These are phyloP conservation scores for Apostichopus californicus DNA, from an alignment of 35 echinoderm and acorn worm genomes.

Conservation along the genomic window DNA sequence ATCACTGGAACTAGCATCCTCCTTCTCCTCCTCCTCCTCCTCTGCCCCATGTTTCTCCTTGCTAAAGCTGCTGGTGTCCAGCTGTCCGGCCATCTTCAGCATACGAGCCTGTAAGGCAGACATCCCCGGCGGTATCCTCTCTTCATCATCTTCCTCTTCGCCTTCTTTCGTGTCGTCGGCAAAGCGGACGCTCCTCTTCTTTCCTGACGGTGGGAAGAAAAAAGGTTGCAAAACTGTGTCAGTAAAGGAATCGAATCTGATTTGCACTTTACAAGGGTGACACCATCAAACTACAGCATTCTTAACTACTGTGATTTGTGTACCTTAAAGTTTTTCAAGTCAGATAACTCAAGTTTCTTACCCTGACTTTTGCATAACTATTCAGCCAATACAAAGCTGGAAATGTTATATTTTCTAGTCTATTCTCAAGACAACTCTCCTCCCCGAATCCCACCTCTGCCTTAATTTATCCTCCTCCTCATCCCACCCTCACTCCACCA, in stretches of 20 bases:
- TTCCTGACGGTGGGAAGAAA: slow-evolving; percentile 31
- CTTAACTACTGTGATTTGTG: no score
- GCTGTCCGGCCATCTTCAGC: slow-evolving; percentile 90
- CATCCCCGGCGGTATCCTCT: slow-evolving; percentile 84
- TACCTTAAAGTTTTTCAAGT: no score
- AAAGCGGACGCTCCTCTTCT: slow-evolving; percentile 58
- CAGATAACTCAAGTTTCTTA: no score
- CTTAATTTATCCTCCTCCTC: neutral
- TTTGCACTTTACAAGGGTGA: no score
- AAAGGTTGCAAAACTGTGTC: neutral
- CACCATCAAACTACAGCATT: no score
- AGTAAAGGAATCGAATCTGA: no score
- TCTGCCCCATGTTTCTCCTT: slow-evolving; percentile 40
- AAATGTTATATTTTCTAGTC: no score
- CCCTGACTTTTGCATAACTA: no score
- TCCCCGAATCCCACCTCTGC: neutral
- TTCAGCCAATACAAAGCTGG: no score
- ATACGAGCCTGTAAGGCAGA: slow-evolving; percentile 90
- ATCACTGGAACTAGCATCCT: slow-evolving; percentile 61
- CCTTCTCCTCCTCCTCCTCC: slow-evolving; percentile 68
- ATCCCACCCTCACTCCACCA: neutral
- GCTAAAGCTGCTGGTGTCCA: neutral
- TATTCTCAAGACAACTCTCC: neutral
- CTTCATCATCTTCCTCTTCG: slow-evolving; percentile 48
- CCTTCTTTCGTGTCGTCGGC: slow-evolving; percentile 61